phyloP scores from a whole-genome alignment of 2,888 invertebrate genomes.

The Icerya purchasi region DNA sequence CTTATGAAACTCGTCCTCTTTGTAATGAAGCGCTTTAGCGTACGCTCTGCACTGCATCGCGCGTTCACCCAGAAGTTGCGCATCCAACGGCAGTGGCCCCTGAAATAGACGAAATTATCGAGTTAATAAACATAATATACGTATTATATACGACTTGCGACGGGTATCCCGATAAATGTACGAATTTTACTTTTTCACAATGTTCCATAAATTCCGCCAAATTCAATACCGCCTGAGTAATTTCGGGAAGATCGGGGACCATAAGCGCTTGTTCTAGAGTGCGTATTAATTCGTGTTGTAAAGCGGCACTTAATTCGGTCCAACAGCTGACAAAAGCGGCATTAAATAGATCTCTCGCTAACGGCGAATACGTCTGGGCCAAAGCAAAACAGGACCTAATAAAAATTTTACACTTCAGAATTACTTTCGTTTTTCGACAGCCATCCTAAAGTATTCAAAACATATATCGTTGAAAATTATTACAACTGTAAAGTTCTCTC shows the following conservation, averaged over 20 bases:
- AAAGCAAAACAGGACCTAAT: conserved; percentile 64
- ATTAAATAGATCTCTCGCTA: conserved; percentile 91
- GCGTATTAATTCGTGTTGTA: conserved; percentile 63
- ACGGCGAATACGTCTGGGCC: conserved; percentile 75
- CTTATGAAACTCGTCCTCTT: conserved; percentile 81
- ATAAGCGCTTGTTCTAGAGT: conserved; percentile 74
- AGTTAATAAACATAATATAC: neutral
- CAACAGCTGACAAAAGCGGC: conserved; percentile 98
- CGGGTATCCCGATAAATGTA: neutral
- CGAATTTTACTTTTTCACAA: conserved; percentile 44
- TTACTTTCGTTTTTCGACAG: too few relatives aligned
- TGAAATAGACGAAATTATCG: conserved; percentile 22
- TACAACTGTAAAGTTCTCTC: too few relatives aligned
- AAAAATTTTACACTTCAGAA: too few relatives aligned
- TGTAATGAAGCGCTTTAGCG: conserved; percentile 66
- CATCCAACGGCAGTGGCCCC: conserved; percentile 75
- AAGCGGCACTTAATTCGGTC: conserved; percentile 69
- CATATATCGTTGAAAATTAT: too few relatives aligned
- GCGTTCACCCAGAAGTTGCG: conserved; percentile 66
- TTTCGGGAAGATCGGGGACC: conserved; percentile 83
- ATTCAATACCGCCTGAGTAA: conserved; percentile 89
- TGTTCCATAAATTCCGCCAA: conserved; percentile 99
- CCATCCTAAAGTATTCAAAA: too few relatives aligned
- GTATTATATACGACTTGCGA: neutral
- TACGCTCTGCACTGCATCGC: conserved; percentile 84